Base-by-base conservation (phyloP, 1,140 invertebrate species). In the Lutraria rhynchaena region DNA sequence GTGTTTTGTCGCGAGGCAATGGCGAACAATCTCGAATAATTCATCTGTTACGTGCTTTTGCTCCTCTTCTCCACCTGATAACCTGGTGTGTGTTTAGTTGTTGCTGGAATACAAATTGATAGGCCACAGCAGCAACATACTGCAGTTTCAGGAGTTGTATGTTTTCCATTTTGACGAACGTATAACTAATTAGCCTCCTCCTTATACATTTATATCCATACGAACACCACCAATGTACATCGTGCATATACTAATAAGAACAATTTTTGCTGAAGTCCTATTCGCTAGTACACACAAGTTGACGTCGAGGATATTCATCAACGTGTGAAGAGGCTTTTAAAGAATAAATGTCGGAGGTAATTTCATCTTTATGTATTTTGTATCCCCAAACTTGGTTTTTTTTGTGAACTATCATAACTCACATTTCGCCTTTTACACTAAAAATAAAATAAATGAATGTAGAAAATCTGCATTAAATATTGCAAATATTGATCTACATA, bases 181-280 rank as follows among this genome's bases (percentile, higher is more conserved):
- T 57, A 57, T 74, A 46, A 58, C 22, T 53, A 70, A 70, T 57
- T 33, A 60, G 22, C 33, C 61, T 65, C 61, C 61, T 33, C 61
- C 61, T 27, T 65, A 29, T 65, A 65, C 33, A 65, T 65, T 29
- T n/a, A n/a, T 31, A 65, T 65, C 61, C 61, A 65, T 65, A 75
- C 55, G 55, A 60, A 74, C 71, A 74, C 53, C 71, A 58, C 55
- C 57, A 74, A 74, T 74, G 71, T 74, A 41, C 71, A 74, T 37
- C 71, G 53, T 74, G 60, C 53, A 57, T 74, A 58, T 74, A 74
- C 51, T 74, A 74, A 58, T 74, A 19, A 35, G 51, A 71, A 71
- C 69, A 49, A 71, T 29, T 35, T 71, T 51, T 71, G 35, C 67
- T 70, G n/a, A 70, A 49, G 67, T 70, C 41, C 29, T 70, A 70